Evolutionary conservation across 1,140 invertebrate species (phyloP).

Genomic region (Ditylenchus dipsaci): DNA sequence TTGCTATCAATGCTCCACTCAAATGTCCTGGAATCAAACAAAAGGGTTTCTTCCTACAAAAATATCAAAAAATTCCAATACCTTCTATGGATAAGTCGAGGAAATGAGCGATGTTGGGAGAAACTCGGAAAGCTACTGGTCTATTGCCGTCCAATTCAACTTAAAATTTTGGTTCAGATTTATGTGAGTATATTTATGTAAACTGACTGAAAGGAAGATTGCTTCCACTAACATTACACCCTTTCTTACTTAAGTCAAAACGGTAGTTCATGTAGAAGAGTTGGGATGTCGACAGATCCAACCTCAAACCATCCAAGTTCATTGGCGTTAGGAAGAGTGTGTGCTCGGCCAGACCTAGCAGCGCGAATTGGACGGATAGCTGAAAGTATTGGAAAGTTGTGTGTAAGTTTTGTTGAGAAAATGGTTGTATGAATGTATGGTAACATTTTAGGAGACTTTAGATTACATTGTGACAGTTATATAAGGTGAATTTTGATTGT

Average conservation of each 20-base stretch:
- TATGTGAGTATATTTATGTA: too few relatives aligned
- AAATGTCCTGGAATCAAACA: conserved; percentile 20
- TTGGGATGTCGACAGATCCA: conserved; percentile 29
- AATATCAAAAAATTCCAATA: neutral
- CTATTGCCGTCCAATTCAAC: conserved; percentile 36
- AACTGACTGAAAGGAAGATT: conserved; percentile 25
- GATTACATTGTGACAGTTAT: neutral
- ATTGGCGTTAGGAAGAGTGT: conserved; percentile 26
- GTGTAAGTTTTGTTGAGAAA: neutral
- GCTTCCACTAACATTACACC: neutral
- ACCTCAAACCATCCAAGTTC: conserved; percentile 12
- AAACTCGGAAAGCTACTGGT: conserved; percentile 27
- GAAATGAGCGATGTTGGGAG: conserved; percentile 26
- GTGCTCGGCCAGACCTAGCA: conserved; percentile 23
- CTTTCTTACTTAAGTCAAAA: conserved; percentile 29
- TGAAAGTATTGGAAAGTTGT: too few relatives aligned
- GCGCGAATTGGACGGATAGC: conserved; percentile 25
- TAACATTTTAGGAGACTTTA: neutral
- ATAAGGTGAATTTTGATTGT: neutral
- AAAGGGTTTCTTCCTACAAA: neutral
- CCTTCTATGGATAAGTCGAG: conserved; percentile 34
- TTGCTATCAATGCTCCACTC: conserved; percentile 23
- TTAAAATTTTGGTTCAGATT: neutral
- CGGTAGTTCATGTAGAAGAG: conserved; percentile 26
- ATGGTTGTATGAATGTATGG: neutral